A percentile compares a stretch with the other conserved stretches of the same genome.
phyloP scores from a whole-genome alignment of 2,888 invertebrate species.

The Platynereis dumerilii region DNA sequence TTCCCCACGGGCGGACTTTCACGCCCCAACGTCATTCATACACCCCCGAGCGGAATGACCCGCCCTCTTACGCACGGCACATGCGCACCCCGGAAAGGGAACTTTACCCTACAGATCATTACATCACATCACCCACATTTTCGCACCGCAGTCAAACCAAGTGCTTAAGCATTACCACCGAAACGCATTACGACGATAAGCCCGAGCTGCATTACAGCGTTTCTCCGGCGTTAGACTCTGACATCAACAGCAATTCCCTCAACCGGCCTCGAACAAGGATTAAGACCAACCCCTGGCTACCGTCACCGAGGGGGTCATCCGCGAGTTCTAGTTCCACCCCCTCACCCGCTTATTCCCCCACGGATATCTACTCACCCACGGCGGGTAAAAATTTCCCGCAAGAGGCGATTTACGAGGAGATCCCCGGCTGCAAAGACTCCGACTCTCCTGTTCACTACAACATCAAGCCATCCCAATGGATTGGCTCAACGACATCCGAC shows the following conservation, averaged over 20 bases:
- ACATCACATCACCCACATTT: no score
- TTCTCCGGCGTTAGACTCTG: constrained; percentile 5
- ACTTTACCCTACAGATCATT: no score
- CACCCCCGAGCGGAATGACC: background rate
- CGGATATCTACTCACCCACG: constrained; percentile 6
- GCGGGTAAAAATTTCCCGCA: background rate
- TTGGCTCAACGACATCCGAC: background rate
- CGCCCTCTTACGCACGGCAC: background rate
- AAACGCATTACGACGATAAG: background rate
- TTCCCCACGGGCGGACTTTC: no score
- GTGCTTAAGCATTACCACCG: no score
- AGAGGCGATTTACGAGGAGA: no score
- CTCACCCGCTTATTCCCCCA: constrained; percentile 22
- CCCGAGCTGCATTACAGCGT: no score
- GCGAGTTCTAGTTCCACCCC: constrained; percentile 15
- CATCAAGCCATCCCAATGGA: background rate
- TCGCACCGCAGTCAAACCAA: no score
- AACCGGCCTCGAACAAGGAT: constrained; percentile 25
- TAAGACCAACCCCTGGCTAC: constrained; percentile 32
- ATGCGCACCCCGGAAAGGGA: no score
- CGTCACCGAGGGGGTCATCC: constrained; percentile 24
- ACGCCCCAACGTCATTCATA: background rate
- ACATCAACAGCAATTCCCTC: constrained; percentile 26
- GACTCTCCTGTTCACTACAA: background rate
- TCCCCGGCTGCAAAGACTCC: background rate